Evolutionary conservation across 2,797 vertebrate species (phyloP), one percentile per base, ranked within the genome.

Genomic region (Chelmon rostratus): DNA sequence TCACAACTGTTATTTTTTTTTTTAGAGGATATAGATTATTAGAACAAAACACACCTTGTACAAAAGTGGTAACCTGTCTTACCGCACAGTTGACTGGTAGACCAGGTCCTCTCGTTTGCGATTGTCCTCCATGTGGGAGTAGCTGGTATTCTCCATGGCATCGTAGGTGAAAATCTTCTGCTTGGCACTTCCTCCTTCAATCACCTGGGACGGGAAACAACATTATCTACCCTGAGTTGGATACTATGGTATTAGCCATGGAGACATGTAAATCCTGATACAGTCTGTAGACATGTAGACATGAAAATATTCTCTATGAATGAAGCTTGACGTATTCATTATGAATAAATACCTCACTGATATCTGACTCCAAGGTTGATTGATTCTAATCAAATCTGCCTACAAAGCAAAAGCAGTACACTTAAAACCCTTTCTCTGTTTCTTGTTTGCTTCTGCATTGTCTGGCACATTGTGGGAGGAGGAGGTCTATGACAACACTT

Each of bases 91-190:
- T 38, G 97, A 98, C 88, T 97, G 97, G 79, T 98, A 98, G 63
- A 97, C 96, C 61, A 98, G 93, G 44, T 98, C 96, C 66, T 98
- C 96, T 37, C 93, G 88, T 90, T 95, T 96, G 70, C 91, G 94
- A 53, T 95, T 95, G 64, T 96, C 97, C 88, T 98, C 97, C 95
- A 97, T 95, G 89, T 98, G 96, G 0, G 97, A 97, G 88, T 95
- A 97, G 86, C 96, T 98, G 82, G 95, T 97, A 89, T 97, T 98
- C 89, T 97, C 97, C 96, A 98, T 97, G 88, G 97, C 97, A 18
- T 99, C 97, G 0, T 98, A 98, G 21, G 97, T 99, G 85, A 98
- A 99, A 81, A 99, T 96, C 91, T 98, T 99, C 93, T 98, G 98
- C 76, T 97, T 98, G 85, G 96, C 96, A 68, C 95, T 95, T 23